Percentiles rank a stretch among this genome's conserved stretches.
phyloP scores from a whole-genome alignment of 2,797 vertebrate species.

The Dendrocincla tyrannina region DNA sequence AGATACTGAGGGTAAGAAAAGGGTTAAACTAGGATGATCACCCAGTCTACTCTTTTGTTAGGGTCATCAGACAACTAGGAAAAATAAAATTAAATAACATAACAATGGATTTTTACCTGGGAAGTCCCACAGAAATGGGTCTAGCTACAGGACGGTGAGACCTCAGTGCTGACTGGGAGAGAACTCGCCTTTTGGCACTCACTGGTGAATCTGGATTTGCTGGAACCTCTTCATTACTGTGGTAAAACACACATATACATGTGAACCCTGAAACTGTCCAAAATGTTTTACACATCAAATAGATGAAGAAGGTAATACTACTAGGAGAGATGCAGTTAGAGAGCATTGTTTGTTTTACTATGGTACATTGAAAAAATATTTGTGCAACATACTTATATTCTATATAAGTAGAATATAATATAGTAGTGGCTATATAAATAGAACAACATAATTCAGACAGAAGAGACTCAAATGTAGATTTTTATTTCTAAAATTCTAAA shows the following conservation, averaged over 20 bases:
- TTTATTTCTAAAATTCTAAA: background rate
- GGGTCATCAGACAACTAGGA: background rate
- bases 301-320: background rate
- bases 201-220: conserved; percentile 78
- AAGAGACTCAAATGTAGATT: background rate
- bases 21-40: background rate
- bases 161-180: conserved; percentile 91
- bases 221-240: conserved; percentile 78
- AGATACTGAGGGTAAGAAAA: background rate
- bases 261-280: background rate
- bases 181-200: conserved; percentile 87
- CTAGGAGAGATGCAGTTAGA: background rate
- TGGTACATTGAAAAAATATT: background rate
- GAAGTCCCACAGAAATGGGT: conserved; percentile 85
- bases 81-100: background rate
- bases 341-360: rapidly evolving
- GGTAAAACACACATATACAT: background rate
- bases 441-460: background rate
- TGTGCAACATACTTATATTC: background rate
- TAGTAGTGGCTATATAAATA: background rate
- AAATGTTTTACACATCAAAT: background rate
- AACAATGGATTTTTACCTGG: conserved; percentile 79
- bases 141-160: conserved; percentile 96
- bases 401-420: background rate
- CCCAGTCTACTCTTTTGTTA: background rate